Conservation (phyloP, 2,113 vertebrate species). For the Monopterus albus region DNA sequence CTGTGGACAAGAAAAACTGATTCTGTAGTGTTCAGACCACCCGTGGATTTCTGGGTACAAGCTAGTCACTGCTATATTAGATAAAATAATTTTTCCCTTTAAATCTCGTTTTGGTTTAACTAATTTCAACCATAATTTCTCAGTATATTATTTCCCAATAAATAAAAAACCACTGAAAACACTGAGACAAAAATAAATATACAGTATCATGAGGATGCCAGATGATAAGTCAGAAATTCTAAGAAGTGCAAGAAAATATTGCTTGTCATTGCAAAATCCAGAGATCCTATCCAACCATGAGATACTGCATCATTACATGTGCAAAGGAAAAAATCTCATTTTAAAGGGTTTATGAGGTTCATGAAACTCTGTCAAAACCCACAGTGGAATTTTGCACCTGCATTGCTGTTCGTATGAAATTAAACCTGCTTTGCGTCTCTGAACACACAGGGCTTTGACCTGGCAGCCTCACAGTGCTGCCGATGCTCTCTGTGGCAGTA, state of each 20-base stretch:
- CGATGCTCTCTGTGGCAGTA: conserved; percentile 4
- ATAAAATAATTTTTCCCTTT: neutral
- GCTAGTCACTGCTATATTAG: too few relatives aligned
- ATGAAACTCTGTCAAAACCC: conserved; percentile 7
- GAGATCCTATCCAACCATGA: neutral
- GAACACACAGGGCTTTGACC: conserved; percentile 24
- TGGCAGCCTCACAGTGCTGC: conserved; percentile 4
- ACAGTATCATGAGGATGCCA: neutral
- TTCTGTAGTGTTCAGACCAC: neutral
- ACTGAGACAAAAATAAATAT: neutral
- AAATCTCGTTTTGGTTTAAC: too few relatives aligned
- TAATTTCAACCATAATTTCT: too few relatives aligned
- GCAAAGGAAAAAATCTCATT: conserved; percentile 12
- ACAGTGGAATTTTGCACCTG: neutral
- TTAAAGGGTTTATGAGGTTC: conserved; percentile 16
- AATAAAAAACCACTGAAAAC: neutral
- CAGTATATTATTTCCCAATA: neutral
- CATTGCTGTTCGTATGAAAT: neutral
- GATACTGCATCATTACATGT: conserved; percentile 3
- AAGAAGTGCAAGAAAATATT: neutral
- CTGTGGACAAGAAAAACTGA: neutral
- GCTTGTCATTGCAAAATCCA: conserved; percentile 2
- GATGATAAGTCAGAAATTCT: neutral
- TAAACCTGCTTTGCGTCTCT: neutral
- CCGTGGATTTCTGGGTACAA: conserved; percentile 4